Base-by-base conservation (phyloP, 2,797 vertebrate species). In the Catharus ustulatus region DNA sequence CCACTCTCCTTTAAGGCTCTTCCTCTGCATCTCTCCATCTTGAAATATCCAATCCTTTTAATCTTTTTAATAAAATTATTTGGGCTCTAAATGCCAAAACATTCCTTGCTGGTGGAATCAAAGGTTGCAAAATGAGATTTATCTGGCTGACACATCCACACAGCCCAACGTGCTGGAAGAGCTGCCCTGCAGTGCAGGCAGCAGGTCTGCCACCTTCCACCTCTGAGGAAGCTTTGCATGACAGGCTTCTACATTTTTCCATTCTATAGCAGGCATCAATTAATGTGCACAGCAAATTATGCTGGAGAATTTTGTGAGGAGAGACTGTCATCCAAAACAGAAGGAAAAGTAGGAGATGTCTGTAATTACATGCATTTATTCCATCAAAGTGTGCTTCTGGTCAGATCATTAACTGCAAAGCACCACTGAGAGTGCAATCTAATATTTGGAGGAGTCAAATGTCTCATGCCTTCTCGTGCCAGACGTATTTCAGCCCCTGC, bases 361-460 rank as follows among this genome's bases (percentile, higher is more conserved):
- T 81, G n/a, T 66, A 83, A 72, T 78, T 57, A 62, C 55, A 45
- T 13, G 57, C 45, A 62, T 92, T 76, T 82, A 72, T 88, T 89
- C 83, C 20, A 3, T 46, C 66, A 21, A 40, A 57, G 8, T 5
- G 26, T 82, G 36, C 38, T 87, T 59, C 81, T 81, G 63, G 74
- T 78, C 75, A 83, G 64, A 66, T 86, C 78, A 59, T 90, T 87
- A 92, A 63, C 83, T 85, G 85, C 80, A 80, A 42, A 86, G 68
- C 67, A 71, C 49, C 46, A 13, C 68, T 91, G 74, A 57, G 64
- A 36, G 49, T 11, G 42, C 68, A 51, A 52, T 71, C 66, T 71
- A 21, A 71, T 54, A 49, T 68, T 59, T 51, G 61, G 46, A 90
- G 78, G 49, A 67, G 75, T 80, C 64, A 78, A 54, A 76, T 0